phyloP scores from a whole-genome alignment of 2,888 invertebrate species.

The Limulus polyphemus region DNA sequence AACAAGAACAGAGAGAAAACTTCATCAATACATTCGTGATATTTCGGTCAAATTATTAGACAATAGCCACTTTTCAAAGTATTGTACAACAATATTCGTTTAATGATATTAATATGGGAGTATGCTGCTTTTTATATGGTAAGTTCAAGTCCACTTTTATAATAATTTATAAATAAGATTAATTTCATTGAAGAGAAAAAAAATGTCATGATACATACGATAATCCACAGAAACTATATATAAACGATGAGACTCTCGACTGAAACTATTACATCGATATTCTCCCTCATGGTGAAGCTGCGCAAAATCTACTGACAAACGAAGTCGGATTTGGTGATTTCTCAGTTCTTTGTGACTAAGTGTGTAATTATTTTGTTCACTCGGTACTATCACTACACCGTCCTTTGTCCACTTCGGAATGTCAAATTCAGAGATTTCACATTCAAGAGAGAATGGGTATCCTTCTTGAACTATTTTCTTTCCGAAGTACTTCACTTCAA shows the following conservation, averaged over 20 bases:
- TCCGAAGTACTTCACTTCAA: constrained; percentile 18
- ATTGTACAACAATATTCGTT: no score
- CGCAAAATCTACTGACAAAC: constrained; percentile 8
- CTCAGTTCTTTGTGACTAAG: constrained; percentile 1
- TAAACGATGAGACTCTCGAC: constrained; percentile 6
- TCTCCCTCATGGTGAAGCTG: constrained; percentile 14
- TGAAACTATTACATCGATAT: constrained; percentile 21
- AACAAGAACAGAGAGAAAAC: no score
- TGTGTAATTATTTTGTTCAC: constrained; percentile 3
- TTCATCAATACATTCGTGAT: no score
- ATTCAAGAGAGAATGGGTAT: constrained; percentile 14
- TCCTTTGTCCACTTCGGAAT: constrained; percentile 24
- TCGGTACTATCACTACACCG: constrained; percentile 5
- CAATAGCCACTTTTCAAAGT: no score
- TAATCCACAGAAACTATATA: constrained; percentile 2
- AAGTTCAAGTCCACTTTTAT: no score
- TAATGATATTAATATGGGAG: no score
- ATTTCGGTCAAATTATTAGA: no score
- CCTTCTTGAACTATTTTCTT: constrained; percentile 20
- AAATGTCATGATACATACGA: no score
- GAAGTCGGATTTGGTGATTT: constrained; percentile 3
- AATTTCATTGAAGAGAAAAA: no score
- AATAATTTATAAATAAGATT: no score
- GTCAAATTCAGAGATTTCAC: constrained; percentile 18
- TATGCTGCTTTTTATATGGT: no score